Evolutionary conservation across 2,113 vertebrate genomes (phyloP), one percentile per base, ranked within the genome.

Genomic region (Pterocles burchelli): DNA sequence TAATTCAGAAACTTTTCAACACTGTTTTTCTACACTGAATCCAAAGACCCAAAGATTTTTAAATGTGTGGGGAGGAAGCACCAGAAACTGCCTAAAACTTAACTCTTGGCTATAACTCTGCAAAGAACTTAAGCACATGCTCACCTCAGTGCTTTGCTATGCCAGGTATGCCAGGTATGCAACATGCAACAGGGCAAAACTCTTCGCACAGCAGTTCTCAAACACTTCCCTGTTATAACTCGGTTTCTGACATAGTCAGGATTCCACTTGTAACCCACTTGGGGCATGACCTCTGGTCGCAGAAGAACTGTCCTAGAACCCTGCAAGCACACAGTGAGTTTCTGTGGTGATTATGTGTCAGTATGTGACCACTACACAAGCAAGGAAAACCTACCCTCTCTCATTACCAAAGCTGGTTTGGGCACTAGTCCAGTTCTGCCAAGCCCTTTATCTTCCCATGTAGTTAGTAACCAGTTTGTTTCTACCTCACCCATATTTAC

Each of bases 361-460:
- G 38, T 41, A 68, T 57, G 89, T 95, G 93, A 93, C 91, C 93
- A 97, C 93, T 95, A 92, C 73, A 92, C 52, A 93, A 78, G 76
- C 70, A 91, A 95, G 48, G 83, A 83, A 90, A 95, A 90, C 86
- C 66, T 93, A 72, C 48, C 24, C 52, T 92, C 48, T 92, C 83
- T 96, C 76, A 96, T 97, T 95, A 95, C 57, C 43, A 61, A 81
- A 57, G 38, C 73, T 92, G 73, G 48, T 75, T 90, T 65, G 84
- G 91, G 93, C 66, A 62, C 58, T 76, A 82, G 45, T 85, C 62
- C 91, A 94, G 54, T 73, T 94, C 62, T 94, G 84, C 31, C 77
- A 89, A 95, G 84, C 85, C 54, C 93, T 97, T 96, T 96, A 96
- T 97, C 96, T 96, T 95, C 70, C 36, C 70, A n/a, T 92, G 81